Percentiles rank a stretch among this genome's conserved stretches.
Evolutionary conservation across 2,797 vertebrate genomes (phyloP).

Genomic region (Hoplostethus mediterraneus): DNA sequence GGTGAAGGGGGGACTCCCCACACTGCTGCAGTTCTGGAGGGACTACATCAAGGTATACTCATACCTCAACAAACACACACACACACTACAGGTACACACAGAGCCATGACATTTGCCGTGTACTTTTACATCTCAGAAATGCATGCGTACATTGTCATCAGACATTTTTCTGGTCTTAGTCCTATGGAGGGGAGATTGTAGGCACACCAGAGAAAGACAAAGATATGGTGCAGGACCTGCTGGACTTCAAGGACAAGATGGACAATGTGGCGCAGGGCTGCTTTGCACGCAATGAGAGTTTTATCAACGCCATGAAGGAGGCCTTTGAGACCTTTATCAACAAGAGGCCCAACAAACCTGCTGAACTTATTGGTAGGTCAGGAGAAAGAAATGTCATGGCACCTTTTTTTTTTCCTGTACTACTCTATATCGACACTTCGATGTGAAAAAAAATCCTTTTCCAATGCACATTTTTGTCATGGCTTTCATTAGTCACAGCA

Average conservation of each 20-base stretch:
- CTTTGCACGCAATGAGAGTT: slow-evolving; percentile 95
- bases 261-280: slow-evolving; percentile 97
- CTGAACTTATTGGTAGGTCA: slow-evolving; percentile 94
- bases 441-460: neutral
- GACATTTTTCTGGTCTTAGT: slow-evolving; percentile 76
- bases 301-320: slow-evolving; percentile 99
- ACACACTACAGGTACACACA: neutral
- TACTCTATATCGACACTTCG: neutral
- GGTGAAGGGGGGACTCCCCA: slow-evolving; percentile 94
- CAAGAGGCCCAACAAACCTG: slow-evolving; percentile 99
- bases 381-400: neutral
- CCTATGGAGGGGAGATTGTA: slow-evolving; percentile 97
- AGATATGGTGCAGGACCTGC: slow-evolving; percentile 98
- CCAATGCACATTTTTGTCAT: neutral
- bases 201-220: slow-evolving; percentile 99
- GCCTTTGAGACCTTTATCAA: slow-evolving; percentile 99
- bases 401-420: neutral
- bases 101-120: neutral
- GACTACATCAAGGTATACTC: slow-evolving; percentile 96
- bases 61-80: neutral
- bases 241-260: slow-evolving; percentile 99
- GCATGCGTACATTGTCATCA: neutral
- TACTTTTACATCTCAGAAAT: neutral
- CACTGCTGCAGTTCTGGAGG: slow-evolving; percentile 97
- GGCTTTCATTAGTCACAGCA: neutral